Conservation (phyloP, 2,113 vertebrate species). For the Polyodon spathula region DNA sequence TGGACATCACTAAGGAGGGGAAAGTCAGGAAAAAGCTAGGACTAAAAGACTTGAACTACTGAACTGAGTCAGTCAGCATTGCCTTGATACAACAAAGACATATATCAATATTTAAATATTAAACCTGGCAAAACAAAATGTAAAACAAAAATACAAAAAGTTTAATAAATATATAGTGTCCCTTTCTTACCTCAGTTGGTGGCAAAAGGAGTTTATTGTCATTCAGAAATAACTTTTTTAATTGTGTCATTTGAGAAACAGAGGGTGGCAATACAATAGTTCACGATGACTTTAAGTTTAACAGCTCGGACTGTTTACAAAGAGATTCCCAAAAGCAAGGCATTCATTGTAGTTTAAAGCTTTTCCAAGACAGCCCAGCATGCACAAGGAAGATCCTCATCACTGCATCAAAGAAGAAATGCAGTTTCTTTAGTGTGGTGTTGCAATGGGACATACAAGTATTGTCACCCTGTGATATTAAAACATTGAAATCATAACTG, state of each 20-base stretch:
- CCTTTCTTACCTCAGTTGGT: slow-evolving; percentile 23
- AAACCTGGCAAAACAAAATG: too few relatives aligned
- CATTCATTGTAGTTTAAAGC: slow-evolving; percentile 8
- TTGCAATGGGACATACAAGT: too few relatives aligned
- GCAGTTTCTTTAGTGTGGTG: too few relatives aligned
- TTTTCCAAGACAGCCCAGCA: not conserved
- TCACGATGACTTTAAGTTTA: slow-evolving; percentile 25
- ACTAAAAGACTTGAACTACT: too few relatives aligned
- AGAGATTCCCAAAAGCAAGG: slow-evolving; percentile 13
- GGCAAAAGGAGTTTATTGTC: slow-evolving; percentile 26
- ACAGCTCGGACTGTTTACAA: slow-evolving; percentile 13
- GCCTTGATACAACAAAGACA: too few relatives aligned
- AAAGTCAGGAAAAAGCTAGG: too few relatives aligned
- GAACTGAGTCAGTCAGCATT: too few relatives aligned
- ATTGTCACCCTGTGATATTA: too few relatives aligned
- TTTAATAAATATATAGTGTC: not conserved
- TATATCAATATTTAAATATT: too few relatives aligned
- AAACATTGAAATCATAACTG: too few relatives aligned
- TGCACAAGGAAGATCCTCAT: not conserved
- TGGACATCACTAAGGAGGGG: too few relatives aligned
- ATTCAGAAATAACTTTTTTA: slow-evolving; percentile 25
- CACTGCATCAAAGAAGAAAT: too few relatives aligned
- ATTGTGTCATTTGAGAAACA: slow-evolving; percentile 14
- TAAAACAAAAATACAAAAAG: not conserved
- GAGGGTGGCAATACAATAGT: slow-evolving; percentile 15